Evolutionary conservation across 2,888 invertebrate genomes (phyloP).

Genomic region (Macrosoma leucophasiata): DNA sequence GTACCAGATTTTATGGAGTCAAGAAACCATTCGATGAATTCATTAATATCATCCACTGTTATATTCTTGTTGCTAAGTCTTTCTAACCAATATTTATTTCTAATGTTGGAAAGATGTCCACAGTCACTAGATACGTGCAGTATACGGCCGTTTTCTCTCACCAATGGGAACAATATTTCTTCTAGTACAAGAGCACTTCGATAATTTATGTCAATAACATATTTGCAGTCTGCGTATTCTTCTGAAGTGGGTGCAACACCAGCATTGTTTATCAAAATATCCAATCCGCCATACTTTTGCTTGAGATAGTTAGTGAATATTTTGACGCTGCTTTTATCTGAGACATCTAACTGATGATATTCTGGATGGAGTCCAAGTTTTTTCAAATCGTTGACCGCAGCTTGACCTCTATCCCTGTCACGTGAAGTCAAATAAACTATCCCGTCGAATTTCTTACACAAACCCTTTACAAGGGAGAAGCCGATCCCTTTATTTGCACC

Average conservation of each 20-base stretch:
- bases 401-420: conserved; percentile 35
- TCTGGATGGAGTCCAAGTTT: conserved; percentile 27
- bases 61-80: conserved; percentile 45
- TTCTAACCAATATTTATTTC: conserved; percentile 55
- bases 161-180: conserved; percentile 76
- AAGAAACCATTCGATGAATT: conserved; percentile 77
- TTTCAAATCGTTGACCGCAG: conserved; percentile 33
- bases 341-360: conserved; percentile 75
- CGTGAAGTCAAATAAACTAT: conserved; percentile 71
- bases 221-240: conserved; percentile 69
- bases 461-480: conserved; percentile 74
- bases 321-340: conserved; percentile 68
- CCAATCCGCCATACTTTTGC: conserved; percentile 74
- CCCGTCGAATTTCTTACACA: conserved; percentile 77
- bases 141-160: conserved; percentile 80
- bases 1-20: conserved; percentile 31
- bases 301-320: conserved; percentile 67
- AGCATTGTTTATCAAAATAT: conserved; percentile 82
- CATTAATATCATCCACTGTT: conserved; percentile 27
- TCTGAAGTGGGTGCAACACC: no score
- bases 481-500: conserved; percentile 82
- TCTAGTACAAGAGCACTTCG: conserved; percentile 77
- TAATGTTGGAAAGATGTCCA: conserved; percentile 77
- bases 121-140: conserved; percentile 82
- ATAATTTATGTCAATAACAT: conserved; percentile 80